Evolutionary conservation across 2,797 vertebrate genomes (phyloP).

Genomic region (Okamejei kenojei): DNA sequence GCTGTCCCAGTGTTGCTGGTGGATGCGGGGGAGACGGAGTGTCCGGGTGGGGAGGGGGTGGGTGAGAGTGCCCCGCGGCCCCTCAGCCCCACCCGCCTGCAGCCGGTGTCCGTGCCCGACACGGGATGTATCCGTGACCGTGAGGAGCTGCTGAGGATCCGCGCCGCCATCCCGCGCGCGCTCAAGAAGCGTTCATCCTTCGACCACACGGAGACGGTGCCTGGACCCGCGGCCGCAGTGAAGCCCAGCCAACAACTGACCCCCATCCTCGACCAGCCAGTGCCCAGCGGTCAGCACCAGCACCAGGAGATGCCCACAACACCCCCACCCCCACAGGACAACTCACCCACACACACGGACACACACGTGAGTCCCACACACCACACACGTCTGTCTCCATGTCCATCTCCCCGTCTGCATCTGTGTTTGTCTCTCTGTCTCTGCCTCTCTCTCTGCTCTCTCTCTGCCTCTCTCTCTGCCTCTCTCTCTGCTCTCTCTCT

Average conservation of each 20-base stretch:
- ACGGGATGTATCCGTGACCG: conserved; percentile 54
- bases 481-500: background rate
- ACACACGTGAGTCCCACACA: no score
- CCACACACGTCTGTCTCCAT: no score
- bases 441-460: no score
- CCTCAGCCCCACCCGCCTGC: conserved; percentile 78
- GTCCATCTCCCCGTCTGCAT: no score
- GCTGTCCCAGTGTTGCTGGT: no score
- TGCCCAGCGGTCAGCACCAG: no score
- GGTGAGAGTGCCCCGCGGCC: conserved; percentile 58
- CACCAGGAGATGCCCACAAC: no score
- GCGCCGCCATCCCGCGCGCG: conserved; percentile 76
- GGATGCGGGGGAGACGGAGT: background rate
- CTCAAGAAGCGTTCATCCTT: conserved; percentile 75
- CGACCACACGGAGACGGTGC: conserved; percentile 53
- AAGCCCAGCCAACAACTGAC: conserved; percentile 57
- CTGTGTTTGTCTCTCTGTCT: no score
- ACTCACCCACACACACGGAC: no score
- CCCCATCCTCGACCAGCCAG: conserved; percentile 63
- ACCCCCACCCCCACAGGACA: no score
- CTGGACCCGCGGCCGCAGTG: no score
- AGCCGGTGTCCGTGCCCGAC: conserved; percentile 71
- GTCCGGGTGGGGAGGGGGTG: conserved; percentile 40
- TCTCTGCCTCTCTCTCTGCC: no score
- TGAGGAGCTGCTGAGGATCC: conserved; percentile 65